Conservation (phyloP, 2,797 vertebrate species). For the Nannoperca obscura region DNA sequence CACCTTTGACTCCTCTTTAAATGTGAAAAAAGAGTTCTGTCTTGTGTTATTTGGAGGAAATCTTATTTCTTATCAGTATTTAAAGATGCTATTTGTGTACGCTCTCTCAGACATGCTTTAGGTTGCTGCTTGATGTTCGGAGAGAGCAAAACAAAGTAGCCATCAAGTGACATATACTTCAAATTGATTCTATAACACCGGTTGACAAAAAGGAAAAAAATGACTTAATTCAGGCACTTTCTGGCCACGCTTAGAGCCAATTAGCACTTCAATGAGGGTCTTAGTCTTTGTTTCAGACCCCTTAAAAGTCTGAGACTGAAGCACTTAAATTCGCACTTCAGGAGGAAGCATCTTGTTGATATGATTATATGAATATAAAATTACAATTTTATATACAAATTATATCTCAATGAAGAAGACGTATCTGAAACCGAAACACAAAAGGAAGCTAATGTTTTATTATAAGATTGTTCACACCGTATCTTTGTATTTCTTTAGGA, state of each 20-base stretch:
- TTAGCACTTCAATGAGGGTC: conserved; percentile 80
- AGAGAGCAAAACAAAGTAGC: conserved; percentile 36
- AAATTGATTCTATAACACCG: conserved; percentile 19
- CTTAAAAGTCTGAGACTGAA: conserved; percentile 70
- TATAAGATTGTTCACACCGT: conserved; percentile 60
- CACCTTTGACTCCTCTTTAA: conserved; percentile 74
- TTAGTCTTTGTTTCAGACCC: conserved; percentile 61
- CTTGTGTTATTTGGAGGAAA: conserved; percentile 66
- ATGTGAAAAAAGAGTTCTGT: conserved; percentile 78
- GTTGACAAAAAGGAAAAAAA: conserved; percentile 18
- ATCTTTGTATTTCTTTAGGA: conserved; percentile 71
- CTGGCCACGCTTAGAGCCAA: conserved; percentile 58
- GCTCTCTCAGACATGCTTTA: conserved; percentile 47
- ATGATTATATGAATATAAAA: conserved; percentile 29
- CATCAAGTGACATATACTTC: conserved; percentile 3
- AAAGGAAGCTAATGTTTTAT: conserved; percentile 66
- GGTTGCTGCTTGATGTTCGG: conserved; percentile 52
- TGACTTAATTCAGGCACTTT: conserved; percentile 68
- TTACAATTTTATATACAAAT: too few species aligned
- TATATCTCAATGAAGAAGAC: conserved; percentile 46
- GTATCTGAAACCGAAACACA: conserved; percentile 46
- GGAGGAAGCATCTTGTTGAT: conserved; percentile 43
- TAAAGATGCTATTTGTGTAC: conserved; percentile 65
- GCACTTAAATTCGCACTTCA: conserved; percentile 84
- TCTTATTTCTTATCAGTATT: conserved; percentile 77